Percentiles rank a stretch among this genome's conserved stretches.
Evolutionary conservation across 2,888 invertebrate genomes (phyloP).

Genomic region (Saturnia pavonia): DNA sequence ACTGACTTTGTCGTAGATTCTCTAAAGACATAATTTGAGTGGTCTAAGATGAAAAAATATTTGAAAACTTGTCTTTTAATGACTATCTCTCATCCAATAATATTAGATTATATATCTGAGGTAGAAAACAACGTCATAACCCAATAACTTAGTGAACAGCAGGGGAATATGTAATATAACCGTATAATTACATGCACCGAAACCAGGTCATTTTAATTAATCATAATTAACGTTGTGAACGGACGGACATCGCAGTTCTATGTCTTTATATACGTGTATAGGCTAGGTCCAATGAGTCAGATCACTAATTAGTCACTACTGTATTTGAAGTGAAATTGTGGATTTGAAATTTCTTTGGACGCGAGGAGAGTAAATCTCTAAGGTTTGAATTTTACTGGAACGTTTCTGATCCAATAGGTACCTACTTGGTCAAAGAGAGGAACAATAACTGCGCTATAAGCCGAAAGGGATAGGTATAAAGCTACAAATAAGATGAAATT

Average conservation of each 20-base stretch:
- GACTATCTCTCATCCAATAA: neutral
- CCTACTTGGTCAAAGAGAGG: no score
- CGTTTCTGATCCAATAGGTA: no score
- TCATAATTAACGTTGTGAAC: conserved; percentile 37
- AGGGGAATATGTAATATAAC: conserved; percentile 8
- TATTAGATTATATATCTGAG: neutral
- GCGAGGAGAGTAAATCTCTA: no score
- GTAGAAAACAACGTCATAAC: neutral
- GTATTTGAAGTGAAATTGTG: neutral
- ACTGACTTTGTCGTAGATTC: no score
- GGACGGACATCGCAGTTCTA: conserved; percentile 13
- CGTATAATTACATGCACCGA: conserved; percentile 37
- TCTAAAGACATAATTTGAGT: neutral
- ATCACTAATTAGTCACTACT: conserved; percentile 2
- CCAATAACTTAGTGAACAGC: conserved; percentile 1
- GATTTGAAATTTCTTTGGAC: no score
- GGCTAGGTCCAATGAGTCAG: conserved; percentile 9
- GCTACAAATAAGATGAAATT: no score
- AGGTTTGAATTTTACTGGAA: no score
- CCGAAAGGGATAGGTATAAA: no score
- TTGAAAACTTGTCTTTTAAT: neutral
- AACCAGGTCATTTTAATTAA: conserved; percentile 53
- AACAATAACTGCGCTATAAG: no score
- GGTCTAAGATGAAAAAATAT: neutral
- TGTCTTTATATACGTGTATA: neutral